phyloP scores from a whole-genome alignment of 2,888 invertebrate species.

The Ormyrus pomaceus region DNA sequence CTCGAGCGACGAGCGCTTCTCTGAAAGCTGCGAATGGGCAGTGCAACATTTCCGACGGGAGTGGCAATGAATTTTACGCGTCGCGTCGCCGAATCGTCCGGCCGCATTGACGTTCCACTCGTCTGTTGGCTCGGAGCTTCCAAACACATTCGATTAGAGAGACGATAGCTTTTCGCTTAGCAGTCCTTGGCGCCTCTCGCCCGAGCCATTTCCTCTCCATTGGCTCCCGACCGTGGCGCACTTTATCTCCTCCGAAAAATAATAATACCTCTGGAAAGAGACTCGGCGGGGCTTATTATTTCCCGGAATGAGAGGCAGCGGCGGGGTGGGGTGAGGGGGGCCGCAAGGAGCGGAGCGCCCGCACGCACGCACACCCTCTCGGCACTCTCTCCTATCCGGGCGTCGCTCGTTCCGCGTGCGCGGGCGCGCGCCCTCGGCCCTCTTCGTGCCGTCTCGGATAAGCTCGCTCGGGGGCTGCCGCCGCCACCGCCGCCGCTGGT shows the following conservation, averaged over 20 bases:
- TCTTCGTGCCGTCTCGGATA: constrained; percentile 62
- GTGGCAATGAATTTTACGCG: constrained; percentile 36
- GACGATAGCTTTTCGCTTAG: constrained; percentile 23
- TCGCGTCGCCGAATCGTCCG: not conserved
- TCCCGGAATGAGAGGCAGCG: not conserved
- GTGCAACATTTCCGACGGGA: constrained; percentile 22
- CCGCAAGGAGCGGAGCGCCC: not conserved
- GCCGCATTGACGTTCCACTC: constrained; percentile 22
- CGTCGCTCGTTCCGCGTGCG: not conserved
- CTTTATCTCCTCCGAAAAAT: not conserved
- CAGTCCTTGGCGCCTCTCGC: constrained; percentile 9
- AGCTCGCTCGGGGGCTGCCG: constrained; percentile 55
- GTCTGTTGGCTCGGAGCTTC: not conserved
- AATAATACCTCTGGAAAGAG: not conserved
- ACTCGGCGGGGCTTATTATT: constrained; percentile 20
- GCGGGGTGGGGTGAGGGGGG: not conserved
- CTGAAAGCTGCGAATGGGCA: not conserved
- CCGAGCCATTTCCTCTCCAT: constrained; percentile 39
- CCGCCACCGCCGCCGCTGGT: constrained; percentile 55
- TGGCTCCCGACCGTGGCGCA: constrained; percentile 18
- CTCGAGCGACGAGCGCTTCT: not conserved
- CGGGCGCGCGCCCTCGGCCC: constrained; percentile 38
- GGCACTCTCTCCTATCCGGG: constrained; percentile 34
- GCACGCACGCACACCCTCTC: constrained; percentile 24
- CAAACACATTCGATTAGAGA: constrained; percentile 32